Percentiles rank a stretch among this genome's conserved stretches.
Evolutionary conservation across 2,888 invertebrate species (phyloP).

Genomic region (Argyresthia albistria): DNA sequence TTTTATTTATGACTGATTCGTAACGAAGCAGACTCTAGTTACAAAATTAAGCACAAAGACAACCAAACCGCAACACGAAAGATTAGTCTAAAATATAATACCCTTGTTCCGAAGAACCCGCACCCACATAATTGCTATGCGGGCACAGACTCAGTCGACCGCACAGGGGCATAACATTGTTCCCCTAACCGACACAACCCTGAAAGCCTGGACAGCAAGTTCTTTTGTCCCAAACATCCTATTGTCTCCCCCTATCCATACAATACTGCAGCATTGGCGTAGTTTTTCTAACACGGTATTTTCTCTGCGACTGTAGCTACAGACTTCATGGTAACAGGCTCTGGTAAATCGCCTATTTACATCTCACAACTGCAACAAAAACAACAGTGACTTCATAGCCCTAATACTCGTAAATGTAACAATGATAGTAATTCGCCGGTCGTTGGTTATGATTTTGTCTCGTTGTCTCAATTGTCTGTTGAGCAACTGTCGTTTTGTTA

Average conservation of each 20-base stretch:
- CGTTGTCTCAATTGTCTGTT: constrained; percentile 62
- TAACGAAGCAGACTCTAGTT: too few relatives aligned
- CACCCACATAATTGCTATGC: constrained; percentile 18
- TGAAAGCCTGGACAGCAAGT: constrained; percentile 39
- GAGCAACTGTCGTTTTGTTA: constrained; percentile 44
- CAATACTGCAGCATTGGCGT: constrained; percentile 5
- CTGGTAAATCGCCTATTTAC: not conserved
- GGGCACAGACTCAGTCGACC: constrained; percentile 52
- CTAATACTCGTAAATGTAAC: constrained; percentile 12
- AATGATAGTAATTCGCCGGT: constrained; percentile 46
- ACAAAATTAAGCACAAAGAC: too few relatives aligned
- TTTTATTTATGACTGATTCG: too few relatives aligned
- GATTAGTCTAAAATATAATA: not conserved
- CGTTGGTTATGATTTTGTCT: constrained; percentile 51
- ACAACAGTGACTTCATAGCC: not conserved
- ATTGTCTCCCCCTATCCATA: constrained; percentile 38
- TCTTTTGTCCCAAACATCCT: constrained; percentile 44
- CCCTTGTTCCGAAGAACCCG: not conserved
- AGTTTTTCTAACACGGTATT: not conserved
- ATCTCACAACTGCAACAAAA: not conserved
- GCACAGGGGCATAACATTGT: constrained; percentile 53
- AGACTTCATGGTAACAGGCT: not conserved
- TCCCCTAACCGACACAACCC: constrained; percentile 34
- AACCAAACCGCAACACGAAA: not conserved
- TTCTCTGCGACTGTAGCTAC: constrained; percentile 1